A percentile compares a stretch with the other conserved stretches of the same genome.
Conservation (phyloP, 2,797 vertebrate species). For the Steatocranus sp. region DNA sequence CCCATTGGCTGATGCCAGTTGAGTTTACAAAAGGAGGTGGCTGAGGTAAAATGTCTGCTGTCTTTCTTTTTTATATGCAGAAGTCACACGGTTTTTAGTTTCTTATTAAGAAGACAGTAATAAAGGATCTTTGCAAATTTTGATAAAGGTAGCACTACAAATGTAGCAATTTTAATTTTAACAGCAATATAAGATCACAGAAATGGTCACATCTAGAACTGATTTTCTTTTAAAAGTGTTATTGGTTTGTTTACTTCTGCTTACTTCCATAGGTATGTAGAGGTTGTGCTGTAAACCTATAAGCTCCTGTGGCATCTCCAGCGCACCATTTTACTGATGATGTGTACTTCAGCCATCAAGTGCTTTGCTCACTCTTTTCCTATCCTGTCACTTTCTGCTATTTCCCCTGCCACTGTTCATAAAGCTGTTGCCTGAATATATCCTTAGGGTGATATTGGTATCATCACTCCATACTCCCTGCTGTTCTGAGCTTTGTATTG, state of each 20-base stretch:
- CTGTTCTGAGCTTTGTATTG: neutral
- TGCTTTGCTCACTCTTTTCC: neutral
- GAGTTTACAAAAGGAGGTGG: constrained; percentile 59
- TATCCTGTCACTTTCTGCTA: neutral
- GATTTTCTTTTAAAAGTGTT: neutral
- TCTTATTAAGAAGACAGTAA: neutral
- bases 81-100: neutral
- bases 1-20: constrained; percentile 60
- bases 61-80: neutral
- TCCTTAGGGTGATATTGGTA: neutral
- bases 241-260: neutral
- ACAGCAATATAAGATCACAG: neutral
- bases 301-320: neutral
- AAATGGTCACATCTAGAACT: neutral
- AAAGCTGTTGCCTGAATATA: neutral
- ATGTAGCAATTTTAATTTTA: neutral
- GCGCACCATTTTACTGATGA: neutral
- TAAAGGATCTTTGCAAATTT: neutral
- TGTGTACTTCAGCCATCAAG: neutral
- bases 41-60: constrained; percentile 33
- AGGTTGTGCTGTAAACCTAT: neutral
- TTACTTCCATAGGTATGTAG: neutral
- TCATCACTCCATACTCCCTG: neutral
- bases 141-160: neutral
- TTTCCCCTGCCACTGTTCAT: neutral